phyloP scores from a whole-genome alignment of 2,113 vertebrate genomes.

The Sceloporus tristichus region DNA sequence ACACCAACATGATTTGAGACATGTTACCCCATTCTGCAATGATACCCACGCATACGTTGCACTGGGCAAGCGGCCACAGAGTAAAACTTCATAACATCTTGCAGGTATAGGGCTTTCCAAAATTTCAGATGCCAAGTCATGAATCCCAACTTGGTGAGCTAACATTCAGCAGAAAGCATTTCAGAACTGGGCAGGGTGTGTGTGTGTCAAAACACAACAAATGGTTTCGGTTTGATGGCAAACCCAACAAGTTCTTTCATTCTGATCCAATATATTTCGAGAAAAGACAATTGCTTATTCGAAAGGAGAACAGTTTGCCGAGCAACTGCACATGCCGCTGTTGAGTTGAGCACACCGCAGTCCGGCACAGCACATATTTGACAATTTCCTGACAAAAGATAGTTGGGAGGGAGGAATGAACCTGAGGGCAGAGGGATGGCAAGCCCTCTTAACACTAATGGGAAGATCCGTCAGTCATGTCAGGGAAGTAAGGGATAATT shows the following conservation, averaged over 20 bases:
- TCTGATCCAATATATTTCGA: background rate
- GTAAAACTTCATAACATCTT: no score
- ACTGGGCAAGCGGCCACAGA: no score
- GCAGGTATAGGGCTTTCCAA: no score
- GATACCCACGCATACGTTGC: no score
- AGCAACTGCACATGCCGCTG: background rate
- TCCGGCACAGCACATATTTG: background rate
- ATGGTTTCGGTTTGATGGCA: background rate
- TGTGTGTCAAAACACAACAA: background rate
- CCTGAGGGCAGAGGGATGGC: background rate
- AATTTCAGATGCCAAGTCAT: background rate
- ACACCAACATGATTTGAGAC: no score
- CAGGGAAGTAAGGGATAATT: background rate
- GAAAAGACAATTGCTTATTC: background rate
- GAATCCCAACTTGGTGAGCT: background rate
- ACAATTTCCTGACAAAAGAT: background rate
- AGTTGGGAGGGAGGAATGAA: background rate
- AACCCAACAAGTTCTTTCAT: background rate
- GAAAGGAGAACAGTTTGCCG: background rate
- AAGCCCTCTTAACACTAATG: background rate
- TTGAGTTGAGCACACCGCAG: no score
- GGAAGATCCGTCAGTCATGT: background rate
- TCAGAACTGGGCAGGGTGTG: background rate
- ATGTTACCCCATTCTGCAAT: no score
- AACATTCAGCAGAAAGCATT: background rate